These are phyloP conservation scores for Sardina pilchardus DNA, from an alignment of 2,113 vertebrate species.

Conservation along the genomic window DNA sequence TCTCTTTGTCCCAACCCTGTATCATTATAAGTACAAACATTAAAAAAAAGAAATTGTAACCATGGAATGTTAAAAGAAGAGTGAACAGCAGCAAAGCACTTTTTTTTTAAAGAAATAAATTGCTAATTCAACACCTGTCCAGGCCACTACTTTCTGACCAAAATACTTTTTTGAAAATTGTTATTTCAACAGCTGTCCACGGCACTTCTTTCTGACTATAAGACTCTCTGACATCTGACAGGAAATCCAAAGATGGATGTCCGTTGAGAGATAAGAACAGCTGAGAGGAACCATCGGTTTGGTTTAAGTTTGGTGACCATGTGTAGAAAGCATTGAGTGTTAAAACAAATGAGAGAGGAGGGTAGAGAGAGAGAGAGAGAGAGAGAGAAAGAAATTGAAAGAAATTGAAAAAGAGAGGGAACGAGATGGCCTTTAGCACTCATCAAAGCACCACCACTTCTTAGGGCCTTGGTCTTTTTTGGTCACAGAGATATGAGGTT, in stretches of 20 bases:
- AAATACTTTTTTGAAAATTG: conserved; percentile 59
- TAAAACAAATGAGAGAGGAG: neutral
- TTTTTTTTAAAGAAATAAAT: conserved; percentile 63
- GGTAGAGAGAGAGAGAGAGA: neutral
- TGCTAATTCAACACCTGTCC: conserved; percentile 65
- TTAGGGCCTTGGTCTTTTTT: conserved; percentile 19
- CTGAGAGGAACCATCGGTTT: neutral
- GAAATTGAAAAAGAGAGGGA: neutral
- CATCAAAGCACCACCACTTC: conserved; percentile 38
- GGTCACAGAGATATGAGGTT: conserved; percentile 27
- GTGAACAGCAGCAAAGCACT: conserved; percentile 73
- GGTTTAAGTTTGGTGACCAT: neutral
- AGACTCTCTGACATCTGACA: neutral
- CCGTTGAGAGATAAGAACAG: neutral
- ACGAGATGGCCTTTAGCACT: conserved; percentile 19
- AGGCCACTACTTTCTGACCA: conserved; percentile 61
- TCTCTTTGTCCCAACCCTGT: conserved; percentile 75
- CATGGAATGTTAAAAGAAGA: conserved; percentile 70
- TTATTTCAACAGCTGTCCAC: conserved; percentile 65
- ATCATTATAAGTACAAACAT: conserved; percentile 62
- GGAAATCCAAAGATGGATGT: neutral
- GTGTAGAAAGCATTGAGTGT: neutral
- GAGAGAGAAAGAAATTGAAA: neutral
- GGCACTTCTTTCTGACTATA: conserved; percentile 60
- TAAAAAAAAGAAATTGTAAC: conserved; percentile 57